Evolutionary conservation across 2,888 invertebrate species (phyloP).

Genomic region (Bombylius major): DNA sequence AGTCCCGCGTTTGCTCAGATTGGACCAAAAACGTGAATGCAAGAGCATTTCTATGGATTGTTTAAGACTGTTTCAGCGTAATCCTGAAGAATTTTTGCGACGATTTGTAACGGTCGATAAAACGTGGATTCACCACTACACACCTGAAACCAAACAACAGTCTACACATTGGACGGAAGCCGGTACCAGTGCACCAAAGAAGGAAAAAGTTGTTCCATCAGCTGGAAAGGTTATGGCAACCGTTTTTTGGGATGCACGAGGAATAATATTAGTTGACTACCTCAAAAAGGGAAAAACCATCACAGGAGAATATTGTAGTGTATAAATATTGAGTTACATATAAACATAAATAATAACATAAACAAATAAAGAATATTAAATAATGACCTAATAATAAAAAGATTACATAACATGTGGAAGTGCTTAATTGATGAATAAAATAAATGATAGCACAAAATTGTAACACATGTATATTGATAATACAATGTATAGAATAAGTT

Average conservation of each 20-base stretch:
- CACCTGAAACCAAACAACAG: constrained; percentile 21
- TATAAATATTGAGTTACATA: too few relatives aligned
- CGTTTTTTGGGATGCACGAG: neutral
- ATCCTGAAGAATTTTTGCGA: constrained; percentile 23
- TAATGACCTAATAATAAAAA: too few relatives aligned
- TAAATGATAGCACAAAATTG: too few relatives aligned
- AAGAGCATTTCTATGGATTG: constrained; percentile 20
- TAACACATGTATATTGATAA: too few relatives aligned
- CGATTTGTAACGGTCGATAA: constrained; percentile 27
- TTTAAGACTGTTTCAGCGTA: constrained; percentile 22
- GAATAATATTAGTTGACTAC: neutral
- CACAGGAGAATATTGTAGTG: neutral
- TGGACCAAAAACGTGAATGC: constrained; percentile 21
- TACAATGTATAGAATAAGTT: too few relatives aligned
- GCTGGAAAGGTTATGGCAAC: neutral
- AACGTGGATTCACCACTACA: constrained; percentile 26
- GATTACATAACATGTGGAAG: too few relatives aligned
- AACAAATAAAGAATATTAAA: too few relatives aligned
- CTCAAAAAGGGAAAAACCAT: neutral
- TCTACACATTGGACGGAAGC: neutral
- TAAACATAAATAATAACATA: too few relatives aligned
- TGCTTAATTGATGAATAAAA: too few relatives aligned
- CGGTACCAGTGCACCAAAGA: neutral
- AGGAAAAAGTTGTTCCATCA: neutral
- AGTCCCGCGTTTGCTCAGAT: constrained; percentile 26